These are phyloP conservation scores for Dendroctonus ponderosae DNA, from an alignment of 1,140 invertebrate species.

Conservation along the genomic window DNA sequence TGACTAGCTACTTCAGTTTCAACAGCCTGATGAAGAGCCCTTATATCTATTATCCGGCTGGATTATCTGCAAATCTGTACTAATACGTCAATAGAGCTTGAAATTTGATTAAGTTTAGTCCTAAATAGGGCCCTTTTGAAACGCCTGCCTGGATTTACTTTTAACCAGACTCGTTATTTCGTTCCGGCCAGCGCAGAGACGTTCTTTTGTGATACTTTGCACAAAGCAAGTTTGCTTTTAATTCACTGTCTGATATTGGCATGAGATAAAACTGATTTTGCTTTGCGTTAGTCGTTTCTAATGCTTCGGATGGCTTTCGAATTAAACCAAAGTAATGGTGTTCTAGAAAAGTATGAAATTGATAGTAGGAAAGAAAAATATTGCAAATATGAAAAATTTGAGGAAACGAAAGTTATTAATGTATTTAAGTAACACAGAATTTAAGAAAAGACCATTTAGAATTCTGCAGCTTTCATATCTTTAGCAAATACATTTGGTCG, in stretches of 20 bases:
- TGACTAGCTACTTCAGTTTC: no score
- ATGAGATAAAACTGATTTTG: neutral
- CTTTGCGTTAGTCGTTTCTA: neutral
- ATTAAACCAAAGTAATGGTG: no score
- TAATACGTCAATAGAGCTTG: slow-evolving; percentile 49
- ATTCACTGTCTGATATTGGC: neutral
- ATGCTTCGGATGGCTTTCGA: neutral
- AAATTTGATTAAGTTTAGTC: slow-evolving; percentile 49
- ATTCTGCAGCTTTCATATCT: no score
- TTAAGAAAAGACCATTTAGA: no score
- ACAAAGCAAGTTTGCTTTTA: slow-evolving; percentile 20
- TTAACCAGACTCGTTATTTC: slow-evolving; percentile 23
- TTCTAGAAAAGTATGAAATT: no score
- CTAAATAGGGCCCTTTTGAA: slow-evolving; percentile 41
- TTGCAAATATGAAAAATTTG: no score
- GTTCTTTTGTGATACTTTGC: slow-evolving; percentile 12
- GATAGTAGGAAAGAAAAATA: no score
- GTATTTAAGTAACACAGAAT: no score
- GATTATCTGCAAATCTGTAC: slow-evolving; percentile 47
- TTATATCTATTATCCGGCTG: slow-evolving; percentile 33
- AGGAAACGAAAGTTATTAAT: no score
- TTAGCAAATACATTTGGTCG: no score
- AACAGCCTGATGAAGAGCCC: slow-evolving; percentile 26
- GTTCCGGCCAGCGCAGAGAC: neutral
- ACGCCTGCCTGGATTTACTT: slow-evolving; percentile 39